Evolutionary conservation across 2,888 invertebrate species (phyloP).

Genomic region (Lottia scabra): DNA sequence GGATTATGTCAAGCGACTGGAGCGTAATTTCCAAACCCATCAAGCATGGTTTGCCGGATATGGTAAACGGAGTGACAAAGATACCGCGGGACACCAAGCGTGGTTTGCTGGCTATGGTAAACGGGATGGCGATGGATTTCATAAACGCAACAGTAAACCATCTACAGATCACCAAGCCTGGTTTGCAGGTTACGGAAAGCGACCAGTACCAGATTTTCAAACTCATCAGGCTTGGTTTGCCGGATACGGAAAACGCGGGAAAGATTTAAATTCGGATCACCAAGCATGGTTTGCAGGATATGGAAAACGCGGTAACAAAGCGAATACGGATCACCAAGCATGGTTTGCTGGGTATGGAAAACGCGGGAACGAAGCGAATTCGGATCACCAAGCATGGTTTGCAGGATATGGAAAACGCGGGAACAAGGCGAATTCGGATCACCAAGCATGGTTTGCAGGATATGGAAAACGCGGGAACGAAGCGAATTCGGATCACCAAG

Average conservation of each 20-base stretch:
- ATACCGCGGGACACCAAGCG: neutral
- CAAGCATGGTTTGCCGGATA: constrained; percentile 1
- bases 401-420: neutral
- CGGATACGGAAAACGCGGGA: neutral
- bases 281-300: neutral
- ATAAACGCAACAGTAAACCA: neutral
- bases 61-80: neutral
- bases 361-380: neutral
- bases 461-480: neutral
- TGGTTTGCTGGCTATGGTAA: neutral
- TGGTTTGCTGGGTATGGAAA: constrained; percentile 1
- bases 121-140: neutral
- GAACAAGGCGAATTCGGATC: neutral
- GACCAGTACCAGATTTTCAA: neutral
- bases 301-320: neutral
- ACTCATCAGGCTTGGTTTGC: neutral
- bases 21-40: neutral
- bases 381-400: neutral
- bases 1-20: neutral
- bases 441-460: neutral
- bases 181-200: neutral
- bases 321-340: neutral
- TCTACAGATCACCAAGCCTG: neutral
- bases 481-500: neutral
- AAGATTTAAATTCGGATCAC: neutral